Base-by-base conservation (phyloP, 2,888 invertebrate genomes). In the Coleophora flavipennella region DNA sequence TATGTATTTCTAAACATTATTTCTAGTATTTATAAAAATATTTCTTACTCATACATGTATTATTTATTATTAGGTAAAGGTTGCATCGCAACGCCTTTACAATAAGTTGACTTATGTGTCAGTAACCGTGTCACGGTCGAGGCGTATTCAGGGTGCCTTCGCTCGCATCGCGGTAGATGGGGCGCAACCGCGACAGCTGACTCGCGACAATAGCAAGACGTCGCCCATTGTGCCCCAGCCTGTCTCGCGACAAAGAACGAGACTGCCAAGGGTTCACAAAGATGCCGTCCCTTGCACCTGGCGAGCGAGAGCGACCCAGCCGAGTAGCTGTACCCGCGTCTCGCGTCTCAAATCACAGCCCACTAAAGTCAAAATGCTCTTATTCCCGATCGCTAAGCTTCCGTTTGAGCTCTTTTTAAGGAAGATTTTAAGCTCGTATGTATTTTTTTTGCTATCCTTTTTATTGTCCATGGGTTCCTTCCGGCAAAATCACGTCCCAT, bases 141-240 rank as follows among this genome's bases (percentile, higher is more conserved):
- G 33, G 13, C 29, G 62, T 64, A 20, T 20, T 20, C 20, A 20
- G 20, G 64, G 62, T 51, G 66, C 66, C 13, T 31, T 50, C 51
- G 46, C 49, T 46, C 45, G 46, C 40, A 38, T 12, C 25, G 35
- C 6, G n/a, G 28, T 48, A 52, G 59, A 54, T 62, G 57, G 69
- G 69, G 72, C 61, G 56, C 52, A 56, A 59, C 62, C 62, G 62
- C 73, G 78, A 76, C 83, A 80, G 83, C 84, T 81, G 83, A 80
- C 67, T 64, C 53, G 54, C 67, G 67, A 81, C 80, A 83, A 80
- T 75, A 51, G 20, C 20, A 20, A 20, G 20, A 20, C 20, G 6
- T 20, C 20, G 20, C 20, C 20, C 20, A 20, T 20, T 20, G 20
- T 20, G 20, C 20, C 20, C 20, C 20, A 20, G 3, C 20, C 20